Base-by-base conservation (phyloP, 1,140 invertebrate genomes). In the Neodiprion pinetum region DNA sequence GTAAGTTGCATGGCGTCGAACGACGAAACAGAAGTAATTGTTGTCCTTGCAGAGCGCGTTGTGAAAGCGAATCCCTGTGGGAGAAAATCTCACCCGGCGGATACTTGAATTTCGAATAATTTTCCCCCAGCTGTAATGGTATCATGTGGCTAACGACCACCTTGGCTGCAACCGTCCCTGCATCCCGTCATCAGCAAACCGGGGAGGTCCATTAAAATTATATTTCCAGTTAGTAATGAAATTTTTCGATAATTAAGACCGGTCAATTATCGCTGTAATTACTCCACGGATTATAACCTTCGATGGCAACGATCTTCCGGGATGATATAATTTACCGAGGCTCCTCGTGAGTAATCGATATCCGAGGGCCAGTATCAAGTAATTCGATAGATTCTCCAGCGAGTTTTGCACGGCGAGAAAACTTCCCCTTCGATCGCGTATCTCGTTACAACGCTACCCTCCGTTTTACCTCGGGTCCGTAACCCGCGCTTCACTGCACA, bases 201-300 rank as follows among this genome's bases (percentile, higher is more conserved):
- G 53, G 53, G n/a, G 8, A 17, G n/a, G n/a, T 61, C 53, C 82
- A 81, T 80, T 80, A 77, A 67, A 79, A 79, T 75, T 78, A 78
- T 69, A 74, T 79, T 80, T 75, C 72, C 71, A 74, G 71, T 75
- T 72, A 70, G 73, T 82, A 82, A 83, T 80, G 80, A 83, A 84
- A 85, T 85, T 81, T 79, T 74, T 66, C 75, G 76, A 76, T 84
- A 84, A 84, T 84, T 84, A 81, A 78, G 75, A 80, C 70, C 74
- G 72, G 76, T 80, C 78, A 78, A 80, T 84, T 83, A 82, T 48
- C 77, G 74, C 72, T 71, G 73, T 79, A 84, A 85, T 84, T 82
- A 83, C 77, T 69, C 71, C 72, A 72, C 70, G 70, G 65, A 40
- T 14, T 40, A 23, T 14, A 17, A 50, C 70, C 70, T 79, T 73